Base-by-base conservation (phyloP, 2,888 invertebrate genomes). In the Platerodrilus igneus region DNA sequence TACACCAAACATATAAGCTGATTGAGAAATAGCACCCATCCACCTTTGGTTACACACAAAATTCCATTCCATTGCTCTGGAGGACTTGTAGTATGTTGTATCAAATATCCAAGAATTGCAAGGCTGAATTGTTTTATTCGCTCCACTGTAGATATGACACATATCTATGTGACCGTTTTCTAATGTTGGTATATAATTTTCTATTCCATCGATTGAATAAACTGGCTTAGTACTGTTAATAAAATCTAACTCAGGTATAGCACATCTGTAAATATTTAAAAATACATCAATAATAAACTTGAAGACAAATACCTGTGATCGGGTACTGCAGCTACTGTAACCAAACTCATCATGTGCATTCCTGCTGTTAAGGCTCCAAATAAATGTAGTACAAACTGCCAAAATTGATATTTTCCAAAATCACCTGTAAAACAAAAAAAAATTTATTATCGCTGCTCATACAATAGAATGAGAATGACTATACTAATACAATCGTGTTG, bases 21-120 rank as follows among this genome's bases (percentile, higher is more conserved):
- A 80, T 61, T 90, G 89, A 0, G 86, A 83, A 11, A 86, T 63
- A 1, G 89, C 83, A 2, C 86, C 84, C 79, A 82, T 82, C 88
- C 88, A 90, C 48, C 86, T 72, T 42, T 74, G 70, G 47, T 81
- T 77, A 59, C 91, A 91, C 1, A 90, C 85, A 33, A 89, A 77
- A 59, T 82, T 70, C 89, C 89, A 90, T 64, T 91, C 87, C 9
- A 87, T 86, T 5, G 79, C 79, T 31, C 83, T 75, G 0, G 88
- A 85, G 0, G 82, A 78, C 39, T 77, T 66, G 50, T 84, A 81
- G 57, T 86, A 86, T 0, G 78, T 83, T 5, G 73, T 73, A 56
- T 89, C 86, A 61, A 79, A 90, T 1, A 82, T 80, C 76, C 81
- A 89, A 0, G 73, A 66, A 4, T 62, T 55, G 52, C 80, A 81